These are phyloP conservation scores for Falco concolor DNA, from an alignment of 2,797 vertebrate genomes.

Conservation along the genomic window DNA sequence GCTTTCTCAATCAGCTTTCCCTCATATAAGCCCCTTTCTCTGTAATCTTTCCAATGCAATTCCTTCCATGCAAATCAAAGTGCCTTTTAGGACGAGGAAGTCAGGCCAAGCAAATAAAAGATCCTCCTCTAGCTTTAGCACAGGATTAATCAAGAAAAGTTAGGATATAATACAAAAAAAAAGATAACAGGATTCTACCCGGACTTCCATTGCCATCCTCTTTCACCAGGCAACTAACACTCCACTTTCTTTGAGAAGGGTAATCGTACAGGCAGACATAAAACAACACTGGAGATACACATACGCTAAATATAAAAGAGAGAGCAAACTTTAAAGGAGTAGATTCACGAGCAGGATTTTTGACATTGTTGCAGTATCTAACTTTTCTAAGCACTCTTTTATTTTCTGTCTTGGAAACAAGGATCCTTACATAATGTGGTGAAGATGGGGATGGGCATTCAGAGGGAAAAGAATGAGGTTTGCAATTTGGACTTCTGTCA, in stretches of 20 bases:
- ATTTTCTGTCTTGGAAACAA: not conserved
- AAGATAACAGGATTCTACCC: not conserved
- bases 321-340: not conserved
- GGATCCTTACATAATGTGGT: not conserved
- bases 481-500: not conserved
- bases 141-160: not conserved
- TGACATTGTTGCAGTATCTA: not conserved
- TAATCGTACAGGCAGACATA: not conserved
- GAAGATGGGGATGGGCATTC: not conserved
- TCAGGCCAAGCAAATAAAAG: not conserved
- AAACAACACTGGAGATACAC: not conserved
- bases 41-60: conserved; percentile 29
- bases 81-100: conserved; percentile 10
- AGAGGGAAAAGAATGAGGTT: not conserved
- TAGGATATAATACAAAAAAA: not conserved
- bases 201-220: not conserved
- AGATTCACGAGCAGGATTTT: not conserved
- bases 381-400: not conserved
- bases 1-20: conserved; percentile 34
- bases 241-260: not conserved
- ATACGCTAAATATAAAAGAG: not conserved
- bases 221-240: not conserved
- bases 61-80: conserved; percentile 30
- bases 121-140: not conserved
- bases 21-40: conserved; percentile 14